phyloP scores from a whole-genome alignment of 2,888 invertebrate genomes.

The Folsomia manolachei region DNA sequence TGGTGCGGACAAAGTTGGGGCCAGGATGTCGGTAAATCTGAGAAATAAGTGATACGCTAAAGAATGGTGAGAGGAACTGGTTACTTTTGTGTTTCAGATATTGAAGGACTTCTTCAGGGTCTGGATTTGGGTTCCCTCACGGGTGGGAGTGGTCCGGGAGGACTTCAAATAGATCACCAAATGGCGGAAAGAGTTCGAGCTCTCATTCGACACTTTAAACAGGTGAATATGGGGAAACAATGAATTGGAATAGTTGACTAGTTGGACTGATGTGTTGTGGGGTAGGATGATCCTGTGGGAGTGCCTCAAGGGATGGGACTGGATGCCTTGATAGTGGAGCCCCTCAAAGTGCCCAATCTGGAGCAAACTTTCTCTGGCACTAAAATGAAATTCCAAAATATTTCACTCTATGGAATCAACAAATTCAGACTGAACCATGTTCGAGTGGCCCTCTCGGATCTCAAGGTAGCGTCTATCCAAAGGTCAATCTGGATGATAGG shows the following conservation, averaged over 20 bases:
- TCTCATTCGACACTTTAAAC: slow-evolving; percentile 74
- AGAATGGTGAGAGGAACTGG: too few relatives aligned
- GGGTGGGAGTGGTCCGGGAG: not conserved
- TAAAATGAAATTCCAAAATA: slow-evolving; percentile 68
- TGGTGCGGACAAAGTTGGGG: too few relatives aligned
- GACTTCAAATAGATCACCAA: slow-evolving; percentile 58
- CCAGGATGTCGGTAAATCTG: too few relatives aligned
- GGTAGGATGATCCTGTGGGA: too few relatives aligned
- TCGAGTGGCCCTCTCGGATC: slow-evolving; percentile 68
- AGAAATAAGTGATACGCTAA: too few relatives aligned
- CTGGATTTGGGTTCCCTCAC: not conserved
- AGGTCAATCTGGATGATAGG: too few relatives aligned
- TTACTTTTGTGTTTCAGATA: too few relatives aligned
- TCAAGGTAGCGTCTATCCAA: slow-evolving; percentile 67
- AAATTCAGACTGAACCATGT: slow-evolving; percentile 72
- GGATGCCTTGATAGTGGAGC: slow-evolving; percentile 70
- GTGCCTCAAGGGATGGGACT: slow-evolving; percentile 62
- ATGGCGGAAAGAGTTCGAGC: slow-evolving; percentile 69
- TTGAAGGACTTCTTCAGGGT: not conserved
- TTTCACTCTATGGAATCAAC: slow-evolving; percentile 71
- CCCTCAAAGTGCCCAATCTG: slow-evolving; percentile 73
- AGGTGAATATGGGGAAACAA: slow-evolving; percentile 62
- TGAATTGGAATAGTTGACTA: too few relatives aligned
- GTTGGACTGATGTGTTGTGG: too few relatives aligned
- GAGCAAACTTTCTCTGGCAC: slow-evolving; percentile 66